Base-by-base conservation (phyloP, 2,888 invertebrate genomes). In the Parochlus steinenii region DNA sequence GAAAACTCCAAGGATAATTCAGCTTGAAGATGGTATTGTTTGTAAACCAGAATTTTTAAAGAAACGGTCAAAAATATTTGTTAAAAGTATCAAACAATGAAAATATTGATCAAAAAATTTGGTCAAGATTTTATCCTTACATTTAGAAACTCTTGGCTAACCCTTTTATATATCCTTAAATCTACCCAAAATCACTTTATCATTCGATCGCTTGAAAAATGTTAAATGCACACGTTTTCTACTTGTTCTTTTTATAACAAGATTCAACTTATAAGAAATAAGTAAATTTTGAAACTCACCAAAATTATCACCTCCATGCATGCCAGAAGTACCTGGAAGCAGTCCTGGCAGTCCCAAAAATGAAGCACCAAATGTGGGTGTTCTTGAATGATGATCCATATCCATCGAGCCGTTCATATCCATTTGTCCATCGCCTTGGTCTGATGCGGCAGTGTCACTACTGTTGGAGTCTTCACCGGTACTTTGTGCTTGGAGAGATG, bases 241-340 rank as follows among this genome's bases (percentile, higher is more conserved):
- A 52, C 56, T 56, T 61, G 58, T 58, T 56, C 54, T 53, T 49
- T n/a, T 5, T 11, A n/a, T 11, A 18, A 30, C 12, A 30, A 30
- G 18, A 18, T 15, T 16, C 10, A 29, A 29, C 14, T 16, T 6
- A 30, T 12, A 33, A 24, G 18, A 11, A 30, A 30, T 20, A 17
- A 10, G 6, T 8, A 10, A 25, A 25, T 47, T 44, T 44, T 41
- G 40, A 44, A 45, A 74, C 77, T 76, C 62, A 79, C 80, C 80
- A 63, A 81, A 83, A 61, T 76, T 83, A 60, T 78, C 77, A 59
- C 79, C n/a, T 52, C 69, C 71, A 48, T 72, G 79, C 58, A 85
- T 76, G 50, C 83, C 82, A 43, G 86, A 86, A 23, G 85, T 85
- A 49, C 86, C 85, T 41, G 86, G 82, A 54, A 86, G 65, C 47